Evolutionary conservation across 2,113 vertebrate genomes (phyloP).

Genomic region (Eulemur rufifrons): DNA sequence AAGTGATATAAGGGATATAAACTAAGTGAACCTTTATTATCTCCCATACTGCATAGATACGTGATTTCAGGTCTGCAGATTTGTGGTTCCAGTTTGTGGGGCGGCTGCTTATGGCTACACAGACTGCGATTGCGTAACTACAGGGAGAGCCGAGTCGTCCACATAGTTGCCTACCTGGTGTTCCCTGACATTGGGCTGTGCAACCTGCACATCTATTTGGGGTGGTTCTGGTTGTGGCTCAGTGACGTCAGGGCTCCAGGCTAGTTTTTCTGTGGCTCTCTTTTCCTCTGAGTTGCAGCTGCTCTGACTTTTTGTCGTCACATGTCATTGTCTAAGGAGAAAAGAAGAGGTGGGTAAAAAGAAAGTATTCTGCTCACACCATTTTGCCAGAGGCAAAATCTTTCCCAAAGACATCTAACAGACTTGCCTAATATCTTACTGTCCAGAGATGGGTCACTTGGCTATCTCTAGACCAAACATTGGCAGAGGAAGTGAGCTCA

Average conservation of each 20-base stretch:
- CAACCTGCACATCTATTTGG: not conserved
- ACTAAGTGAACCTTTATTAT: not conserved
- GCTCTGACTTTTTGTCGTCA: not conserved
- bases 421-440: not conserved
- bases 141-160: rapidly evolving
- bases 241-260: not conserved
- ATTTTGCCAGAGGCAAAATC: not conserved
- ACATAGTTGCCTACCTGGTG: not conserved
- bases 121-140: not conserved
- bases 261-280: not conserved
- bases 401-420: not conserved
- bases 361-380: not conserved
- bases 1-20: not conserved
- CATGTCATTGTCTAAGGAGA: not conserved
- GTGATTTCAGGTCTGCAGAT: not conserved
- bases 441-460: not conserved
- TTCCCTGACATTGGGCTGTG: not conserved
- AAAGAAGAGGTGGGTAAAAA: not conserved
- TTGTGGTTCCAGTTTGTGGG: not conserved
- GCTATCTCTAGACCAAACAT: not conserved
- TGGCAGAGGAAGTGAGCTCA: not conserved
- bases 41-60: not conserved
- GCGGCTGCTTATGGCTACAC: not conserved
- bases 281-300: not conserved
- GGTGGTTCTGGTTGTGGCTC: not conserved